Evolutionary conservation across 2,797 vertebrate species (phyloP).

Genomic region (Ctenosaura bakeri): DNA sequence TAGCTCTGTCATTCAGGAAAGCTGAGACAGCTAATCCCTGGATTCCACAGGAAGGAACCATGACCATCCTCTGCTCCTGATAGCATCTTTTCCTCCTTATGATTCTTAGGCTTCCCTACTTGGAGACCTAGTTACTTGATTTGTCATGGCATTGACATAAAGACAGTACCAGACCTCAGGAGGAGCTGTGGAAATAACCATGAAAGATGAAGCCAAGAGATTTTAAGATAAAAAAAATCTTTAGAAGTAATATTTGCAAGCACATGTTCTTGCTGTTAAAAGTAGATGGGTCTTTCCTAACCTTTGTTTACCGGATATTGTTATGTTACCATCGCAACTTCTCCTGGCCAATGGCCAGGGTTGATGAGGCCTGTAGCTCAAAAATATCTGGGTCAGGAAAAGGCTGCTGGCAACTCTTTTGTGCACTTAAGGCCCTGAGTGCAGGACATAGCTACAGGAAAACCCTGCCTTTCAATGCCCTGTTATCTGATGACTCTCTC

Average conservation of each 20-base stretch:
- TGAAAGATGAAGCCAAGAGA: background rate
- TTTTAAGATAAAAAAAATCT: background rate
- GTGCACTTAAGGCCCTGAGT: background rate
- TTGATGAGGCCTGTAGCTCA: background rate
- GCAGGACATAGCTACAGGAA: rapidly evolving
- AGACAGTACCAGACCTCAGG: too few relatives aligned
- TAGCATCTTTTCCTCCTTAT: too few relatives aligned
- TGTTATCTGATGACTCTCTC: too few relatives aligned
- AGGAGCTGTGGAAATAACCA: background rate
- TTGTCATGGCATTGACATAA: background rate
- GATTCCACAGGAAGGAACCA: too few relatives aligned
- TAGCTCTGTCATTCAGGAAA: too few relatives aligned
- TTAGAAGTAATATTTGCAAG: background rate
- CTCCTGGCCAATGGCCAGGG: background rate
- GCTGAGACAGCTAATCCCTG: too few relatives aligned
- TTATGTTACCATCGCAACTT: background rate
- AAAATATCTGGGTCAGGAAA: background rate
- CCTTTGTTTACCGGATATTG: too few relatives aligned
- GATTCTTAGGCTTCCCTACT: too few relatives aligned
- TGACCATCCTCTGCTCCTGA: too few relatives aligned
- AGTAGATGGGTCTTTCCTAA: too few relatives aligned
- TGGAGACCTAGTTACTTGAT: too few relatives aligned
- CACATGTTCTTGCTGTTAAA: background rate
- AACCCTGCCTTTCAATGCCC: too few relatives aligned
- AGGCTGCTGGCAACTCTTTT: background rate